phyloP scores from a whole-genome alignment of 2,888 invertebrate genomes.

The Dascillus cervinus region DNA sequence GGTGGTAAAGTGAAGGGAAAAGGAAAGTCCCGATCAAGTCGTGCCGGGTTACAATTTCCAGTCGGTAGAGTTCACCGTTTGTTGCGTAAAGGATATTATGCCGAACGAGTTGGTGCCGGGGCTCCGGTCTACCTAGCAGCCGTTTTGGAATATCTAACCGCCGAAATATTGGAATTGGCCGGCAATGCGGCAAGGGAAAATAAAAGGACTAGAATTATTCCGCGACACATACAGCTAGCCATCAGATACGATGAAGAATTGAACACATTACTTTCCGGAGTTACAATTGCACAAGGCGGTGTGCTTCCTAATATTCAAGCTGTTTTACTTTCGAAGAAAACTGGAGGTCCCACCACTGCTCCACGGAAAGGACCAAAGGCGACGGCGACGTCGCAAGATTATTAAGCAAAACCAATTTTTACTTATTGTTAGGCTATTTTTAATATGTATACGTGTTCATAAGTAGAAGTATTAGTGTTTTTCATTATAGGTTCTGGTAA shows the following conservation, averaged over 20 bases:
- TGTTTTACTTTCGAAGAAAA: slow-evolving; percentile 66
- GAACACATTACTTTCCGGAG: slow-evolving; percentile 65
- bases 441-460: too few relatives aligned
- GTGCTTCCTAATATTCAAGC: slow-evolving; percentile 75
- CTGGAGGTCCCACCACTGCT: slow-evolving; percentile 25
- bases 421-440: too few relatives aligned
- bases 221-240: slow-evolving; percentile 68
- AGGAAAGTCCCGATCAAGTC: slow-evolving; percentile 45
- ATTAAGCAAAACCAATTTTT: too few relatives aligned
- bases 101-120: slow-evolving; percentile 50
- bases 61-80: too few relatives aligned
- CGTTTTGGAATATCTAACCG: too few relatives aligned
- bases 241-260: slow-evolving; percentile 77
- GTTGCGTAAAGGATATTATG: slow-evolving; percentile 58
- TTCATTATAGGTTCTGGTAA: too few relatives aligned
- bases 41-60: too few relatives aligned
- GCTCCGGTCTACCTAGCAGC: too few relatives aligned
- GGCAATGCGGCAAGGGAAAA: too few relatives aligned
- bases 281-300: slow-evolving; percentile 79
- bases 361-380: slow-evolving; percentile 16
- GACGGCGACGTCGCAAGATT: slow-evolving; percentile 29
- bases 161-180: too few relatives aligned
- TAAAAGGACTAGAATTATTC: too few relatives aligned
- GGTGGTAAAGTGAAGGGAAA: slow-evolving; percentile 41
- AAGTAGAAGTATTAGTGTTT: too few relatives aligned